phyloP scores from a whole-genome alignment of 30 jellyfish, hydroid and myxozoan genomes.

The Sanderia malayensis region DNA sequence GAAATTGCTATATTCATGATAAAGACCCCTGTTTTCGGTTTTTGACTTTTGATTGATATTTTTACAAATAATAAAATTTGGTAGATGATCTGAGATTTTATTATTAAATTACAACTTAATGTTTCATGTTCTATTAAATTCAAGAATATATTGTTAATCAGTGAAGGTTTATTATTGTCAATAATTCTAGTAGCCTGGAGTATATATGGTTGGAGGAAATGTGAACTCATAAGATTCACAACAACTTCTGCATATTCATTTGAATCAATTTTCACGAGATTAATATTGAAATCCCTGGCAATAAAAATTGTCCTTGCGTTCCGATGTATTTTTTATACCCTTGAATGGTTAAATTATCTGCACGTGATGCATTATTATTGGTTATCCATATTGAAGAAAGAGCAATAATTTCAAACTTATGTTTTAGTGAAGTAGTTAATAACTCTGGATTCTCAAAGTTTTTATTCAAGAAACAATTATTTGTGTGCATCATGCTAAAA shows the following conservation, averaged over 20 bases:
- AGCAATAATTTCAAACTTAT: conserved; percentile 43
- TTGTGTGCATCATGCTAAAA: conserved; percentile 26
- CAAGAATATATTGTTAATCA: conserved; percentile 31
- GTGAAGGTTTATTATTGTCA: conserved; percentile 22
- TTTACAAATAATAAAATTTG: conserved; percentile 31
- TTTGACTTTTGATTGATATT: conserved; percentile 12
- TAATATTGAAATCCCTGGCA: conserved; percentile 39
- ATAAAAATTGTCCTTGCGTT: conserved; percentile 4
- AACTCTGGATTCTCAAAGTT: conserved; percentile 16
- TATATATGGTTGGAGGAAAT: conserved; percentile 41
- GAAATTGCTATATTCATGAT: conserved; percentile 25
- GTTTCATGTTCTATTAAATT: conserved; percentile 30
- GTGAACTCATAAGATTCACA: conserved; percentile 30
- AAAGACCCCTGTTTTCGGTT: conserved; percentile 13
- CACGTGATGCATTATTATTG: not conserved
- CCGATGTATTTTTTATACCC: conserved; percentile 1
- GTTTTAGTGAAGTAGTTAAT: conserved; percentile 22
- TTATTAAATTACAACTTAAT: conserved; percentile 18
- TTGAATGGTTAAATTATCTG: conserved; percentile 6
- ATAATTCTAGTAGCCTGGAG: conserved; percentile 34
- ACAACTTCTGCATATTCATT: conserved; percentile 25
- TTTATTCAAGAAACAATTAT: conserved; percentile 24
- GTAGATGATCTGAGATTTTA: conserved; percentile 34
- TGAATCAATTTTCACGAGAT: conserved; percentile 28
- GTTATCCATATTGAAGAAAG: conserved; percentile 6